A percentile compares a stretch with the other conserved stretches of the same genome.
These are phyloP conservation scores for Cyanistes caeruleus DNA, from an alignment of 2,113 vertebrate genomes.

Conservation along the genomic window DNA sequence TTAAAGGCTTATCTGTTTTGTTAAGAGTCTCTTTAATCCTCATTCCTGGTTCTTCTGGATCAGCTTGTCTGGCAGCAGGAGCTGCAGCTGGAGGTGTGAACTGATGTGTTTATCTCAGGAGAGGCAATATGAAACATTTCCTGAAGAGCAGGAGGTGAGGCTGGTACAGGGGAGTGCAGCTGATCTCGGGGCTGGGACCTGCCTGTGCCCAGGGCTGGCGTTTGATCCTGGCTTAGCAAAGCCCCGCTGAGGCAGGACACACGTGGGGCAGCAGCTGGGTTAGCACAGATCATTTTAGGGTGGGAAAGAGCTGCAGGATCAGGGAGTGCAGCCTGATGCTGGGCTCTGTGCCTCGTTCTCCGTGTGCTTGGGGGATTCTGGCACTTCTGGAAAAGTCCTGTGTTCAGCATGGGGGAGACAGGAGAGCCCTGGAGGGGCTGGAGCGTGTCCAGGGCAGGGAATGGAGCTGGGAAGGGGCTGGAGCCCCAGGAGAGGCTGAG, in stretches of 20 bases:
- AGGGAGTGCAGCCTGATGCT: neutral
- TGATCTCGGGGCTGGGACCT: neutral
- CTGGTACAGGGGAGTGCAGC: accelerated
- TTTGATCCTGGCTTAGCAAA: neutral
- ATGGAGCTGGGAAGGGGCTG: neutral
- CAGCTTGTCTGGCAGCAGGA: neutral
- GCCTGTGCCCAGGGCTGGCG: neutral
- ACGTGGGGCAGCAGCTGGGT: accelerated
- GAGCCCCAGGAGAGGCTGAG: neutral
- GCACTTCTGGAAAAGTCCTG: neutral
- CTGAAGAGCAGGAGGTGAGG: accelerated
- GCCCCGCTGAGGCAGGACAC: accelerated
- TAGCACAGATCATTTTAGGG: accelerated
- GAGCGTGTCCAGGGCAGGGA: neutral
- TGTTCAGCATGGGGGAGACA: neutral
- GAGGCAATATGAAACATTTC: neutral
- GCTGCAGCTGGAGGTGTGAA: neutral
- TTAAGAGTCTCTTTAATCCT: neutral
- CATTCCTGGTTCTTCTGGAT: neutral
- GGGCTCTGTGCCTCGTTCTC: neutral
- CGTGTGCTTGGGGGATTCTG: neutral
- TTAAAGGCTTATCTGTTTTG: neutral
- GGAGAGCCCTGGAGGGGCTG: neutral
- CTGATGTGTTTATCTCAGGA: neutral
- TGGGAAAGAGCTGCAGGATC: neutral